Evolutionary conservation across 2,888 invertebrate genomes (phyloP).

Genomic region (Polydrusus cervinus): DNA sequence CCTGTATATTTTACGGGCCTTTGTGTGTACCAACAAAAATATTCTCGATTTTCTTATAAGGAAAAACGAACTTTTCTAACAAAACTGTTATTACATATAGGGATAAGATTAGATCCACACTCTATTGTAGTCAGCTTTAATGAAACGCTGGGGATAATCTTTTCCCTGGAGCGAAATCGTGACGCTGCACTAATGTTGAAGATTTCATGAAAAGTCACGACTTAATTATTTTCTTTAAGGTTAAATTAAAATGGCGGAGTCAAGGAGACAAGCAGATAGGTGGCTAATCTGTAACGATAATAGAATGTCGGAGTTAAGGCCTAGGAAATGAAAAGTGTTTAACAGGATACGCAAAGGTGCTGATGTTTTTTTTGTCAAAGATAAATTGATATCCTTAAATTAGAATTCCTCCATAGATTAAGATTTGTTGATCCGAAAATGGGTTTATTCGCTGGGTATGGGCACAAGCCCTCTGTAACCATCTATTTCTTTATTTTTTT

Average conservation of each 20-base stretch:
- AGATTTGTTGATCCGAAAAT: too few species aligned
- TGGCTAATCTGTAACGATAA: constrained; percentile 34
- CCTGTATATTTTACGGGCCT: neutral
- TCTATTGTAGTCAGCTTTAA: constrained; percentile 51
- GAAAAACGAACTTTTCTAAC: constrained; percentile 31
- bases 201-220: constrained; percentile 55
- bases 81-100: constrained; percentile 37
- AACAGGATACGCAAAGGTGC: too few species aligned
- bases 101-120: constrained; percentile 44
- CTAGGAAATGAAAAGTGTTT: neutral
- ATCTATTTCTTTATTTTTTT: too few species aligned
- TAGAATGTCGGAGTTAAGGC: constrained; percentile 15
- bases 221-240: constrained; percentile 55
- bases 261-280: constrained; percentile 24
- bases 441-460: too few species aligned
- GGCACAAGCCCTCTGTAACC: too few species aligned
- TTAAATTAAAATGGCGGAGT: constrained; percentile 43
- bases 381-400: too few species aligned
- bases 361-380: too few species aligned
- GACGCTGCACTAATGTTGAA: constrained; percentile 52
- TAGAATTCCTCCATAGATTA: too few species aligned
- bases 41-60: neutral
- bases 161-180: constrained; percentile 48
- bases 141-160: constrained; percentile 53
- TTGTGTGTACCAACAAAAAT: neutral